phyloP scores from a whole-genome alignment of 2,888 invertebrate species.

The Smittia aterrima region DNA sequence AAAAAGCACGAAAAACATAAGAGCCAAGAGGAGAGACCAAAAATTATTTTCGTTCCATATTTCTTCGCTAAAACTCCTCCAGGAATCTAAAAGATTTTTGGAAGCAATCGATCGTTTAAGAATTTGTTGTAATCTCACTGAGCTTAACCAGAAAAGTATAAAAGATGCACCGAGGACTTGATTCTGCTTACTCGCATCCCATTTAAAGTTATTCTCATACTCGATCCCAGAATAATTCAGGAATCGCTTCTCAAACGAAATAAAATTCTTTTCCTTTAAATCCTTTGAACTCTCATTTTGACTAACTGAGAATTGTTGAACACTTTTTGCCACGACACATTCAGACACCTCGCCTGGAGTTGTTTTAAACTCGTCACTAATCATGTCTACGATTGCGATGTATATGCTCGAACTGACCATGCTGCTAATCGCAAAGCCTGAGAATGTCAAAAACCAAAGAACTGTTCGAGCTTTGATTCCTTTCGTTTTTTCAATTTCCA shows the following conservation, averaged over 20 bases:
- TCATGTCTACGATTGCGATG: constrained; percentile 68
- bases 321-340: not conserved
- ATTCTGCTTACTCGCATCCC: constrained; percentile 67
- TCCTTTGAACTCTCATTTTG: no score
- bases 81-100: not conserved
- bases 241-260: constrained; percentile 21
- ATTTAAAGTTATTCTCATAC: constrained; percentile 54
- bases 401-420: constrained; percentile 65
- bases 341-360: not conserved
- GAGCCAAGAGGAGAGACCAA: constrained; percentile 64
- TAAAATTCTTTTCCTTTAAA: not conserved
- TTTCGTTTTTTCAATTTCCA: not conserved
- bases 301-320: no score
- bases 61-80: constrained; percentile 67
- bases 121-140: not conserved
- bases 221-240: not conserved
- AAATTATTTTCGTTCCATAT: constrained; percentile 70
- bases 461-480: constrained; percentile 50
- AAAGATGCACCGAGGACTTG: constrained; percentile 57
- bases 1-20: constrained; percentile 64
- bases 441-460: constrained; percentile 64
- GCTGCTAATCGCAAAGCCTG: constrained; percentile 67
- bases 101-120: not conserved
- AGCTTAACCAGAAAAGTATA: not conserved
- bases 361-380: constrained; percentile 44